These are phyloP conservation scores for Caenorhabditis virilis DNA, from an alignment of 2,888 invertebrate genomes.

Conservation along the genomic window DNA sequence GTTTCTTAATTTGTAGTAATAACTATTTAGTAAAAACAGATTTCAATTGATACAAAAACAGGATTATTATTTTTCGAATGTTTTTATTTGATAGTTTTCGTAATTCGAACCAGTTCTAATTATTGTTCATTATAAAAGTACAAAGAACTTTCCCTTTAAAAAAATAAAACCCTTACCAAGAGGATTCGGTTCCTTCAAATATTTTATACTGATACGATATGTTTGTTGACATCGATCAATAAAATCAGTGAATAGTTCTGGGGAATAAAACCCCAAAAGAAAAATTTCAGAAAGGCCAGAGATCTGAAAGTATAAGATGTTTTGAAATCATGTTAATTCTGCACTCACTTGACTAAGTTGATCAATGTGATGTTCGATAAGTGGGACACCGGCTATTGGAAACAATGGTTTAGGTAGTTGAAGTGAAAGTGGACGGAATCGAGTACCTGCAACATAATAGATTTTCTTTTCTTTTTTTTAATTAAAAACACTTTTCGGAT, in stretches of 20 bases:
- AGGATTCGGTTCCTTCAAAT: slow-evolving; percentile 89
- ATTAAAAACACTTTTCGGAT: not conserved
- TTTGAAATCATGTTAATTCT: slow-evolving; percentile 1
- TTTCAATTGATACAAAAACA: too few relatives aligned
- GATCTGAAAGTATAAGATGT: slow-evolving; percentile 72
- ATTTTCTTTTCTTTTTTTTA: not conserved
- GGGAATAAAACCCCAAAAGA: slow-evolving; percentile 89
- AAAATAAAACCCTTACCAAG: slow-evolving; percentile 76
- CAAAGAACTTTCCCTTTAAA: too few relatives aligned
- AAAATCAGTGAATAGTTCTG: slow-evolving; percentile 84
- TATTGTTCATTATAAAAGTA: too few relatives aligned
- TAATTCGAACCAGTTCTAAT: too few relatives aligned
- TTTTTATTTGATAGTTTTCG: too few relatives aligned
- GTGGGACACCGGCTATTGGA: slow-evolving; percentile 91
- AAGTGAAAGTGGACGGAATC: slow-evolving; percentile 92
- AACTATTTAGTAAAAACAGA: too few relatives aligned
- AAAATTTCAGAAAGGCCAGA: slow-evolving; percentile 85
- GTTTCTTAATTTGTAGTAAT: too few relatives aligned
- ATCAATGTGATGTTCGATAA: slow-evolving; percentile 96
- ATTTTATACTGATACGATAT: slow-evolving; percentile 70
- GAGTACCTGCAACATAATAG: slow-evolving; percentile 78
- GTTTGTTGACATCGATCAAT: slow-evolving; percentile 76
- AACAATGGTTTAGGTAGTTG: slow-evolving; percentile 97
- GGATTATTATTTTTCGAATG: too few relatives aligned
- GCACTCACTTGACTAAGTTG: slow-evolving; percentile 76